Conservation (phyloP, 2,113 vertebrate genomes). For the Pedetes capensis region DNA sequence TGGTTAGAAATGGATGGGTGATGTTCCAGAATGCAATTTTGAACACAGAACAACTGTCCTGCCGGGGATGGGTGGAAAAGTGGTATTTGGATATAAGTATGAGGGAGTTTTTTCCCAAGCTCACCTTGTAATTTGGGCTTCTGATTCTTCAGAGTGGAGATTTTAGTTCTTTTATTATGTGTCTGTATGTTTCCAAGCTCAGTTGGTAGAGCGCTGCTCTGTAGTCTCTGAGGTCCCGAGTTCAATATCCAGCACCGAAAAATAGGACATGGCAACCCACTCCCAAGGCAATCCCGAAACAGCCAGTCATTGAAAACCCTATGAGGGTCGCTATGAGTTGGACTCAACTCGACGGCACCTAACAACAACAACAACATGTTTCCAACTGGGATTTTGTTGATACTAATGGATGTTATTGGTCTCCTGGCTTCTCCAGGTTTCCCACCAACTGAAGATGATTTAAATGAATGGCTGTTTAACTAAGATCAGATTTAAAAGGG, state of each 20-base stretch:
- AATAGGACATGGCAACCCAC: no score
- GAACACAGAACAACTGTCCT: background rate
- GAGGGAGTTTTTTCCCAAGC: background rate
- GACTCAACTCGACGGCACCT: no score
- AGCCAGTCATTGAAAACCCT: no score
- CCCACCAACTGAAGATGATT: background rate
- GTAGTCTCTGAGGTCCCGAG: no score
- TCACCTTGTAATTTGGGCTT: background rate
- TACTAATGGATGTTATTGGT: background rate
- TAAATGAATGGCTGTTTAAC: background rate
- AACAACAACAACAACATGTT: no score
- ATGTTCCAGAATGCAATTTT: background rate
- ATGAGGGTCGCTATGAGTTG: no score
- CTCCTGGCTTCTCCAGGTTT: background rate
- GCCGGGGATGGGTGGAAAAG: background rate
- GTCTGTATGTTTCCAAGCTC: background rate
- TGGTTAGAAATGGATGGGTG: slow-evolving; percentile 13
- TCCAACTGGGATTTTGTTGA: slow-evolving; percentile 15
- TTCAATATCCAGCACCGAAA: no score
- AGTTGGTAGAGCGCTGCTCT: no score
- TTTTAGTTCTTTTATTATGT: background rate
- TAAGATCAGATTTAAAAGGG: background rate
- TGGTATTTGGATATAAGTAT: background rate
- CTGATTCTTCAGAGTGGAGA: background rate
- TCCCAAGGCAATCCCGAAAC: no score